Conservation (phyloP, 2,888 invertebrate species). For the Thera britannica region DNA sequence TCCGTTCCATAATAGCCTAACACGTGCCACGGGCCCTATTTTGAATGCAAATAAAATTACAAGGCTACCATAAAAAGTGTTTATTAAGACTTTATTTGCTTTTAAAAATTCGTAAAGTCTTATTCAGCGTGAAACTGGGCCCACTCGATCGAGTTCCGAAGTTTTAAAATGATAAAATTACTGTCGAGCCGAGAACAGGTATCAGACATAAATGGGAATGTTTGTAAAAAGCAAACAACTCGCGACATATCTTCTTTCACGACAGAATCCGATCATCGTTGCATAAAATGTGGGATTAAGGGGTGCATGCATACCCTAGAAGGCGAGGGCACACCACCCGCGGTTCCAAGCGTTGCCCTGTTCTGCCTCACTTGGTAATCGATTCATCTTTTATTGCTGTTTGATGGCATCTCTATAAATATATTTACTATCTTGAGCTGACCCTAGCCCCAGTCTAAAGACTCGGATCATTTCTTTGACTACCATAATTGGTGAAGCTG, state of each 20-base stretch:
- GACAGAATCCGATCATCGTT: slow-evolving; percentile 71
- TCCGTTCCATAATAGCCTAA: slow-evolving; percentile 79
- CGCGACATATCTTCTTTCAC: slow-evolving; percentile 65
- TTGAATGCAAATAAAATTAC: slow-evolving; percentile 79
- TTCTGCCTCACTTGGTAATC: slow-evolving; percentile 57
- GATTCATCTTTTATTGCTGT: slow-evolving; percentile 69
- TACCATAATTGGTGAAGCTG: not conserved
- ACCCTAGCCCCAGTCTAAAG: not conserved
- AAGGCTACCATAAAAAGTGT: slow-evolving; percentile 77
- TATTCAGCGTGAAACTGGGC: slow-evolving; percentile 66
- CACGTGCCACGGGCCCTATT: slow-evolving; percentile 76
- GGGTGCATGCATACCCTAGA: slow-evolving; percentile 58
- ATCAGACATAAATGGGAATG: slow-evolving; percentile 78
- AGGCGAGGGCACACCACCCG: slow-evolving; percentile 43
- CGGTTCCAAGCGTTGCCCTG: slow-evolving; percentile 34
- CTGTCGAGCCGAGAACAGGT: slow-evolving; percentile 63
- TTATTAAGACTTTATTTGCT: slow-evolving; percentile 81
- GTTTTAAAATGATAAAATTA: slow-evolving; percentile 80
- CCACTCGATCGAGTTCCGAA: slow-evolving; percentile 67
- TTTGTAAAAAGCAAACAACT: slow-evolving; percentile 66
- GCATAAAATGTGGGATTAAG: slow-evolving; percentile 73
- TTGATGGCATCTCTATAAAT: slow-evolving; percentile 62
- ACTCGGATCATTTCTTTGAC: not conserved
- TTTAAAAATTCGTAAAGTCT: slow-evolving; percentile 82
- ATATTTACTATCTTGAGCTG: slow-evolving; percentile 26